Base-by-base conservation (phyloP, 2,113 vertebrate species). In the Clarias macrocephalus region DNA sequence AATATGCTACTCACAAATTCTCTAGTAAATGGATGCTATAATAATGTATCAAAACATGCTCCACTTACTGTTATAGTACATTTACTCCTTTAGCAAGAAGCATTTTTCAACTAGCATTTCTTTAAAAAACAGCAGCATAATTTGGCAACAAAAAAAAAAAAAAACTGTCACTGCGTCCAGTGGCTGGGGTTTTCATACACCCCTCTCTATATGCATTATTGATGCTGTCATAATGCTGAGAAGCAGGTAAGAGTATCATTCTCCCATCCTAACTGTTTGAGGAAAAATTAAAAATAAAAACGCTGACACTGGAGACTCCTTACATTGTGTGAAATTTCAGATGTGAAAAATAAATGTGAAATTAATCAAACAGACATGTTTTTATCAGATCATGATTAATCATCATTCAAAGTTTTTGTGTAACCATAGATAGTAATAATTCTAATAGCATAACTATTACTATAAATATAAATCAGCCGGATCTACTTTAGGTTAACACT, bases 301-400 rank as follows among this genome's bases (percentile, higher is more conserved):
- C 33, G 21, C 37, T 76, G 21, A 25, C 73, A 52, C 42, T 76
- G 73, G 73, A 76, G 73, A 52, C 73, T 76, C 73, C 73, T 76
- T 76, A 12, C 73, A 52, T 52, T 23, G 10, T 4, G 62, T 25
- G 5, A 25, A 63, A 63, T 60, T 60, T 5, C 57, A 59, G 56
- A 59, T 15, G 12, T 3, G 1, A 63, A 37, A 33, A 33, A 33
- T 33, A 33, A 33, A 33, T 33, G 33, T 33, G 33, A 33, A 33
- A 33, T 33, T 33, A 33, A 33, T 33, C 59, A 60, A 60, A 60
- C 21, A 62, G 8, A 25, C 9, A 25, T 3, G 10, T 65, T n/a
- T 65, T 11, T n/a, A 65, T n/a, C 62, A 15, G 65, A 16, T 68
- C 30, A 68, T 13, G n/a, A 30, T 15, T 7, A 48, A 0, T 23